A percentile compares a stretch with the other conserved stretches of the same genome.
phyloP scores from a whole-genome alignment of 2,113 vertebrate species.

The Probosciger aterrimus region DNA sequence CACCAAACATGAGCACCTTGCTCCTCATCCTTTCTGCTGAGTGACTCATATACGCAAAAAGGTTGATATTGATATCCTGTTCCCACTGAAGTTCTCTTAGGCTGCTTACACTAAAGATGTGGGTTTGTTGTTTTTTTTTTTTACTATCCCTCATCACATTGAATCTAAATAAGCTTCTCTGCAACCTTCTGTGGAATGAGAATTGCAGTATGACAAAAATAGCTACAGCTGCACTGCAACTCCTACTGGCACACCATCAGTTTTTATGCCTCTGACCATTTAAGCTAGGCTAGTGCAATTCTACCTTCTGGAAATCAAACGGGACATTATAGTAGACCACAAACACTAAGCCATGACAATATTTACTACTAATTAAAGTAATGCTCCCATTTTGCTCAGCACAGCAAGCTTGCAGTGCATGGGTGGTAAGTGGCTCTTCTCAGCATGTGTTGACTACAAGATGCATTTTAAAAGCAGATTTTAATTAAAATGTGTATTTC shows the following conservation, averaged over 20 bases:
- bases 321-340: neutral
- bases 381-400: neutral
- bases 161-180: neutral
- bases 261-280: neutral
- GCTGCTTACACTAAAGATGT: neutral
- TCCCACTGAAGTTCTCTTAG: neutral
- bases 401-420: neutral
- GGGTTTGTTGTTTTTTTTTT: neutral
- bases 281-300: neutral
- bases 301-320: neutral
- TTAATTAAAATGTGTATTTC: constrained; percentile 44
- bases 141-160: neutral
- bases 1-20: neutral
- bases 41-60: neutral
- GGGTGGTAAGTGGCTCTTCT: constrained; percentile 9
- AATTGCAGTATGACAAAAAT: neutral
- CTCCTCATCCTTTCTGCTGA: neutral
- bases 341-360: neutral
- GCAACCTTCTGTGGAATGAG: neutral
- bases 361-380: constrained; percentile 3
- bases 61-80: fast-evolving
- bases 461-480: constrained; percentile 25
- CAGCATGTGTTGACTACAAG: constrained; percentile 8
- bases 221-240: neutral
- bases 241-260: neutral